Conservation (phyloP, 2,113 vertebrate genomes). For the Phainopepla nitens region DNA sequence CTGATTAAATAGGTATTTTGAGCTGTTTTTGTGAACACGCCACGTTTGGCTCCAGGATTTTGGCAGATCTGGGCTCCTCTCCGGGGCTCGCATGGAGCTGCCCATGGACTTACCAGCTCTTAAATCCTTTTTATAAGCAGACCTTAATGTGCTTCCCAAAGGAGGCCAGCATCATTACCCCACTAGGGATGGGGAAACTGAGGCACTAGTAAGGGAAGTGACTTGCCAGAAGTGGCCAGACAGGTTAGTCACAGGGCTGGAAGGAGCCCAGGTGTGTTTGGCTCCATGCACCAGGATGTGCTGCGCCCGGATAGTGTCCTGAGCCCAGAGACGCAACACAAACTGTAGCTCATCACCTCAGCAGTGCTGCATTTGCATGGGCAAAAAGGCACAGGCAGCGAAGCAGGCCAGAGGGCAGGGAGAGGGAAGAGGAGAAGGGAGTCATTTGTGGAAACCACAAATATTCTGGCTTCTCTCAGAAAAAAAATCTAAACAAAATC, state of each 20-base stretch:
- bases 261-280: constrained; percentile 2
- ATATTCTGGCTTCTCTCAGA: neutral
- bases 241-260: constrained; percentile 32
- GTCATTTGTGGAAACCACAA: constrained; percentile 12
- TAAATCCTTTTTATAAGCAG: constrained; percentile 30
- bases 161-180: constrained; percentile 13
- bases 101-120: neutral
- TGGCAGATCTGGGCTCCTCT: neutral
- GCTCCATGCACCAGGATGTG: neutral
- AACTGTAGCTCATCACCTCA: neutral
- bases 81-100: neutral
- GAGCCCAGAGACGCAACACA: neutral
- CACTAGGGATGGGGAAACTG: constrained; percentile 35
- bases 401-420: constrained; percentile 8
- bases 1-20: constrained; percentile 66
- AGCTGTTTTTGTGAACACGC: constrained; percentile 24
- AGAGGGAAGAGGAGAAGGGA: neutral
- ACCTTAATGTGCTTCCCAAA: constrained; percentile 1
- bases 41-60: neutral
- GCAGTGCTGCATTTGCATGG: neutral
- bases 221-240: neutral
- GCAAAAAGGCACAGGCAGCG: neutral
- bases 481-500: constrained; percentile 14
- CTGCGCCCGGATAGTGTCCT: neutral
- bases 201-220: constrained; percentile 19